Base-by-base conservation (phyloP, 1,140 invertebrate genomes). In the Nixonia krombeini region DNA sequence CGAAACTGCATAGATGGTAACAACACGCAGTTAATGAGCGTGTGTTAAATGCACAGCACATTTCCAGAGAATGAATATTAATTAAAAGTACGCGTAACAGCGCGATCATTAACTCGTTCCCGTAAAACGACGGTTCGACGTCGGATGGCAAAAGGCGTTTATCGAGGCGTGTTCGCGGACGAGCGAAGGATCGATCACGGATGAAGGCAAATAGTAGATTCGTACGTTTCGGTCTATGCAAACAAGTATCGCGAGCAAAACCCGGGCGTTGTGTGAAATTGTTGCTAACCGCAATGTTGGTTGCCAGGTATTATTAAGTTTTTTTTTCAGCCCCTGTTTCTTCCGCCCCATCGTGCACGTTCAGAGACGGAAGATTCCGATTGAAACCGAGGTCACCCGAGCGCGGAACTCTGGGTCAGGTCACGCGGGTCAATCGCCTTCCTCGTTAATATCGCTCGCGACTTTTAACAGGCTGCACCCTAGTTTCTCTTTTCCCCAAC, bases 361-460 rank as follows among this genome's bases (percentile, higher is more conserved):
- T 52, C 35, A 40, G 21, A 42, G 23, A 45, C 40, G 47, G 42
- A 52, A 57, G 57, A 46, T 15, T 25, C 57, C 70, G 74, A 74
- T 56, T 12, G 17, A 31, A 33, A 25, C 51, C 69, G 67, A 66
- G 40, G 55, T 67, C 37, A 41, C 46, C 47, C 64, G 67, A 65
- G 51, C 53, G 47, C 45, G 28, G 38, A 35, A 68, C 72, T 78
- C 69, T 79, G 65, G 78, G 76, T 76, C 78, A 80, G 78, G 77
- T 76, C 77, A 78, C 50, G 42, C 53, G 50, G 77, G 78, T 80
- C 77, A 80, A 73, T 78, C 70, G 73, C 74, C 75, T 65, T 58
- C 47, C 58, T 71, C 70, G 76, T 76, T 78, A 75, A 74, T 73
- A 69, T 70, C 62, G 63, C 50, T 65, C 59, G 51, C 64, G 62